These are phyloP conservation scores for Cossypha heuglini DNA, from an alignment of 2,797 vertebrate species.

Conservation along the genomic window DNA sequence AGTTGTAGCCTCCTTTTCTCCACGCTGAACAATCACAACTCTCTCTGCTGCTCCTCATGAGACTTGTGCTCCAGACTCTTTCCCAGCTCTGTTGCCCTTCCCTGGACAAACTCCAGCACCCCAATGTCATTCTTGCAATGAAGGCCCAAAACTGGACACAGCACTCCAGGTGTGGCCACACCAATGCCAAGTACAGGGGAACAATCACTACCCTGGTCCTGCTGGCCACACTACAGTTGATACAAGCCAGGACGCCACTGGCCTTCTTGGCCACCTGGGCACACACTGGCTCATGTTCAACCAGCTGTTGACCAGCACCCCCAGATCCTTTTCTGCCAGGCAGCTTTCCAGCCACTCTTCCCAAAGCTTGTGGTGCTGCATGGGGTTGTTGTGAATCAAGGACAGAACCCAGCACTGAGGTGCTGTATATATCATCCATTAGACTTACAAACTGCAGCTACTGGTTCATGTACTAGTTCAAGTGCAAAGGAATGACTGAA, in stretches of 20 bases:
- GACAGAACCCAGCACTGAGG: neutral
- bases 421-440: neutral
- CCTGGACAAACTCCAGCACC: neutral
- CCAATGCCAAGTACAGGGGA: accelerated
- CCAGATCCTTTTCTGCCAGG: neutral
- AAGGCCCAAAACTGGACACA: neutral
- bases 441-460: neutral
- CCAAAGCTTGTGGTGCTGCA: neutral
- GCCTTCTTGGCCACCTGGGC: neutral
- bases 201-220: neutral
- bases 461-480: neutral
- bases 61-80: neutral
- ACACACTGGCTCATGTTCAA: neutral
- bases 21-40: neutral
- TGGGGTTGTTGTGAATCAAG: neutral
- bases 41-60: neutral
- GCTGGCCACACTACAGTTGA: neutral
- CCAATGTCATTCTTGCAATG: neutral
- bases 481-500: neutral
- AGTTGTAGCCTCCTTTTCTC: neutral
- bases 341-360: neutral
- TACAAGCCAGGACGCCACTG: accelerated
- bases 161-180: accelerated
- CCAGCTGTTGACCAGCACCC: accelerated
- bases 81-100: neutral